phyloP scores from a whole-genome alignment of 2,113 vertebrate genomes.

The Urocitellus parryii region DNA sequence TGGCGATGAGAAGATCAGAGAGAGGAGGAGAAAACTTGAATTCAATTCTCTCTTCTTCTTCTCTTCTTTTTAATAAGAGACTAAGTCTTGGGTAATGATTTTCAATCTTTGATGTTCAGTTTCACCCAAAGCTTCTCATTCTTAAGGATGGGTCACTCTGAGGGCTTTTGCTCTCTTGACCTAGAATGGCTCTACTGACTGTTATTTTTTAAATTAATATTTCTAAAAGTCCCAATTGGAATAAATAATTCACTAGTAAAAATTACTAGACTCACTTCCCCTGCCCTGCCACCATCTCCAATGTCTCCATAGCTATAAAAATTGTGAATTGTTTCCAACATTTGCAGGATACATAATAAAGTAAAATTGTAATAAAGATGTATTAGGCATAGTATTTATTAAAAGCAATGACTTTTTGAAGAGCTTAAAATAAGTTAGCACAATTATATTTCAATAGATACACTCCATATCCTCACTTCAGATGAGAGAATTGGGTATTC shows the following conservation, averaged over 20 bases:
- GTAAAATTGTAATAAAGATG: background rate
- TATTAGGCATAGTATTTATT: background rate
- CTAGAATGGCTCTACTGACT: background rate
- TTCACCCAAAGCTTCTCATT: background rate
- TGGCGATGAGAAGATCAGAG: background rate
- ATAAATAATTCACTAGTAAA: background rate
- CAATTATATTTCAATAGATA: background rate
- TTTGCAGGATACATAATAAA: background rate
- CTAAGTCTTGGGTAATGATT: background rate
- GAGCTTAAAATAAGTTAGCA: background rate
- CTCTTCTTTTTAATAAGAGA: background rate
- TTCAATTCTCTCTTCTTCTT: background rate
- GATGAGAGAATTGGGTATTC: background rate
- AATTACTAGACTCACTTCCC: background rate
- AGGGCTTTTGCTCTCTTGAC: background rate
- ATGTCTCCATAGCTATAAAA: background rate
- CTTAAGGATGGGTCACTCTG: background rate
- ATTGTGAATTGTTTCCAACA: background rate
- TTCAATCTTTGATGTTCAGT: background rate
- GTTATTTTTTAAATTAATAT: background rate
- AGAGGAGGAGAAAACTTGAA: background rate
- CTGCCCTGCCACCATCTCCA: background rate
- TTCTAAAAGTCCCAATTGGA: background rate
- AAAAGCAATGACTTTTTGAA: background rate
- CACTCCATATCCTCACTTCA: background rate